Conservation (phyloP, 2,113 vertebrate genomes). For the Sceloporus undulatus region DNA sequence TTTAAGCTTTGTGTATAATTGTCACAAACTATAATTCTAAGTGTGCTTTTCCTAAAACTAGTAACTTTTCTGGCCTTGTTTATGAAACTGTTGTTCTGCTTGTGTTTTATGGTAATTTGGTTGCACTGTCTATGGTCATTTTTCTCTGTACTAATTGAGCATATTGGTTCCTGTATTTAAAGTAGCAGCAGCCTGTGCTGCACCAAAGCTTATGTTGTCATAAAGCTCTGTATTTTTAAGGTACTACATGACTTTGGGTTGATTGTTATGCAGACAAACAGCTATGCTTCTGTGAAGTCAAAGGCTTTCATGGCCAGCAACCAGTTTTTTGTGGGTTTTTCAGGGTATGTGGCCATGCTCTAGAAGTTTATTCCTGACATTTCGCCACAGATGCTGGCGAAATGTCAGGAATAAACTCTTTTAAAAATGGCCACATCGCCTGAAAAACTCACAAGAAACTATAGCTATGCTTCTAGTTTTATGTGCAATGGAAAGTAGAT, state of each 20-base stretch:
- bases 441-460: too few species aligned
- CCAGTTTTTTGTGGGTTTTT: too few species aligned
- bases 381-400: too few species aligned
- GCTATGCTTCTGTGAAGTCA: too few species aligned
- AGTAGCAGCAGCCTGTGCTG: neutral
- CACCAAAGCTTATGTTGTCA: neutral
- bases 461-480: neutral
- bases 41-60: neutral
- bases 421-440: too few species aligned
- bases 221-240: neutral
- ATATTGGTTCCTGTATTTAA: neutral
- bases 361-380: too few species aligned
- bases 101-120: neutral
- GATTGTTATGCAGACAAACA: neutral
- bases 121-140: neutral
- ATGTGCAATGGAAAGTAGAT: neutral
- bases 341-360: too few species aligned
- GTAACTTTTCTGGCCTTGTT: neutral
- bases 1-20: neutral
- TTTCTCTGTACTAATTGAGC: neutral
- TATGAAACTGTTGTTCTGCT: neutral
- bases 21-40: neutral
- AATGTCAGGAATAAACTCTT: too few species aligned
- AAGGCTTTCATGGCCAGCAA: too few species aligned
- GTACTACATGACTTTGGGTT: neutral